A percentile compares a stretch with the other conserved stretches of the same genome.
Conservation (phyloP, 2,113 vertebrate genomes). For the Gopherus flavomarginatus region DNA sequence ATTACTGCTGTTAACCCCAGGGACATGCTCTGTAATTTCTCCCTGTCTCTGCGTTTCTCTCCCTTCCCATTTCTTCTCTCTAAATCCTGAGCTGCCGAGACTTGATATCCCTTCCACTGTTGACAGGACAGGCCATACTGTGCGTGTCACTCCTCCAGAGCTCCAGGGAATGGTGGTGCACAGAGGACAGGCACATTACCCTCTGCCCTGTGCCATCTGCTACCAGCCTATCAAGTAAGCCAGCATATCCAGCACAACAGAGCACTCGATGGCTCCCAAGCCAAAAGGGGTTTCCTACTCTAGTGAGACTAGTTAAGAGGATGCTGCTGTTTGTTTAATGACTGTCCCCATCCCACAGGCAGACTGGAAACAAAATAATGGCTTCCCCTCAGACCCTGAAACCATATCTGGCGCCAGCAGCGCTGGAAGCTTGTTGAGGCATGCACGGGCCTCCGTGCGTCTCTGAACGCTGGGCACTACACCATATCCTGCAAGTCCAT, state of each 20-base stretch:
- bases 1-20: background rate
- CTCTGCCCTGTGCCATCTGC: conserved; percentile 67
- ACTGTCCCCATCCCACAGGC: background rate
- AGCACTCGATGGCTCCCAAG: background rate
- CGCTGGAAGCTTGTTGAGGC: background rate
- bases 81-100: background rate
- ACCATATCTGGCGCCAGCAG: background rate
- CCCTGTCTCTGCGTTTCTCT: fast-evolving
- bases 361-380: background rate
- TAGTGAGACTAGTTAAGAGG: background rate
- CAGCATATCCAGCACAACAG: background rate
- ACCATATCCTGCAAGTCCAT: background rate
- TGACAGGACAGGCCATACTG: background rate
- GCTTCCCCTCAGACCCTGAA: background rate
- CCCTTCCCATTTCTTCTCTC: background rate
- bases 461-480: background rate
- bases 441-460: background rate
- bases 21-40: background rate
- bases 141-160: background rate
- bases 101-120: background rate
- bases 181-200: conserved; percentile 42
- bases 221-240: conserved; percentile 30
- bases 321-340: background rate
- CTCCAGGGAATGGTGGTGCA: background rate
- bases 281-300: background rate